Conservation (phyloP, 1,140 invertebrate species). For the Myzus persicae region DNA sequence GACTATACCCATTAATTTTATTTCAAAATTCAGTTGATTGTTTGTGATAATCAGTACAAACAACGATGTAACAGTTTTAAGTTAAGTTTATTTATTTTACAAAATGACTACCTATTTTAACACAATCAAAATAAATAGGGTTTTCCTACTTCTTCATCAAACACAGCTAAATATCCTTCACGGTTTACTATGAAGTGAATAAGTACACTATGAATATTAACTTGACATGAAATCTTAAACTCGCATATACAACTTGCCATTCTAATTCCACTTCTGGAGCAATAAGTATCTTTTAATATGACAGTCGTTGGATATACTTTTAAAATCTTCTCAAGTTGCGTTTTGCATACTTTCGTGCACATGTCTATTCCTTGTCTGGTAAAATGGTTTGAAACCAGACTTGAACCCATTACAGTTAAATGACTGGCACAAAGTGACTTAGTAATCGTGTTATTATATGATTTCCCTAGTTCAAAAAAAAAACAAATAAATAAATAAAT, state of each 20-base stretch:
- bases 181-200: background rate
- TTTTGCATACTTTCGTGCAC: constrained; percentile 8
- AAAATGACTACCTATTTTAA: background rate
- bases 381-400: background rate
- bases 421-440: background rate
- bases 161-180: constrained; percentile 7
- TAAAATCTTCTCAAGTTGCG: background rate
- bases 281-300: background rate
- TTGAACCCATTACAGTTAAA: background rate
- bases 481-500: background rate
- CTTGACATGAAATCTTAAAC: background rate
- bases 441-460: background rate
- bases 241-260: constrained; percentile 6
- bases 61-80: background rate
- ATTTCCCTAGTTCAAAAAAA: background rate
- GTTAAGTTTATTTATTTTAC: background rate
- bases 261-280: background rate
- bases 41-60: background rate
- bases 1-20: background rate
- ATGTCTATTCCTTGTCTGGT: background rate
- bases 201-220: background rate
- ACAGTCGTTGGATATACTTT: constrained; percentile 1
- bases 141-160: constrained; percentile 8
- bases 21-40: background rate
- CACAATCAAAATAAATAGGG: background rate